Evolutionary conservation across 2,797 vertebrate species (phyloP).

Genomic region (Cossypha niveicapilla): DNA sequence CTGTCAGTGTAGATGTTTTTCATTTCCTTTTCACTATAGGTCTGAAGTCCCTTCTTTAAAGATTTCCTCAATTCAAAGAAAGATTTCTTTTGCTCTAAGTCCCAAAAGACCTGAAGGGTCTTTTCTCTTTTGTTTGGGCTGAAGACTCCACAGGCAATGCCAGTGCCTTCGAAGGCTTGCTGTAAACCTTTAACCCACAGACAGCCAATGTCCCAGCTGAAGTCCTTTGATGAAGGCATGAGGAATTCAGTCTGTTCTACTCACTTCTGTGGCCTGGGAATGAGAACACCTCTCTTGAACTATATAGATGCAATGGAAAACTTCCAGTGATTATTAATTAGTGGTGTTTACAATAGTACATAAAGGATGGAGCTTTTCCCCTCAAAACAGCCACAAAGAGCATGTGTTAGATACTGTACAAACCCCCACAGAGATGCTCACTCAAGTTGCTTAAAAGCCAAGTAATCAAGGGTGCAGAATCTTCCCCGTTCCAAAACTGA

Average conservation of each 20-base stretch:
- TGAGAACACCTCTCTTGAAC: neutral
- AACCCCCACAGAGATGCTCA: neutral
- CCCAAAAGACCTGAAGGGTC: conserved; percentile 7
- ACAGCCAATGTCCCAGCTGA: neutral
- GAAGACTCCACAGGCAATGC: neutral
- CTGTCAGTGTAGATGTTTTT: conserved; percentile 60
- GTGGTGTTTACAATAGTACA: neutral
- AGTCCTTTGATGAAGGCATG: neutral
- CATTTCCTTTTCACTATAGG: conserved; percentile 42
- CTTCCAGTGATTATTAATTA: neutral
- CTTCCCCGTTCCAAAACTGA: neutral
- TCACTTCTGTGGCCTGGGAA: neutral
- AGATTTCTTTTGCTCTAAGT: conserved; percentile 6
- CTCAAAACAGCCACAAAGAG: neutral
- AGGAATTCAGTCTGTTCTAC: conserved; percentile 6
- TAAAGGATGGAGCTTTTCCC: neutral
- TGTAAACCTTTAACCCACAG: conserved; percentile 22
- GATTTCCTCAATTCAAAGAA: conserved; percentile 46
- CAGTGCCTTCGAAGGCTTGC: neutral
- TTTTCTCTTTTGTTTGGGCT: conserved; percentile 46
- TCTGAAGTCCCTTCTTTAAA: conserved; percentile 61
- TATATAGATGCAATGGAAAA: neutral
- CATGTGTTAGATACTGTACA: neutral
- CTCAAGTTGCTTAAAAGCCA: neutral
- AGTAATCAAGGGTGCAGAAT: neutral